These are phyloP conservation scores for Aselliscus stoliczkanus DNA, from an alignment of 2,797 vertebrate genomes.

Conservation along the genomic window DNA sequence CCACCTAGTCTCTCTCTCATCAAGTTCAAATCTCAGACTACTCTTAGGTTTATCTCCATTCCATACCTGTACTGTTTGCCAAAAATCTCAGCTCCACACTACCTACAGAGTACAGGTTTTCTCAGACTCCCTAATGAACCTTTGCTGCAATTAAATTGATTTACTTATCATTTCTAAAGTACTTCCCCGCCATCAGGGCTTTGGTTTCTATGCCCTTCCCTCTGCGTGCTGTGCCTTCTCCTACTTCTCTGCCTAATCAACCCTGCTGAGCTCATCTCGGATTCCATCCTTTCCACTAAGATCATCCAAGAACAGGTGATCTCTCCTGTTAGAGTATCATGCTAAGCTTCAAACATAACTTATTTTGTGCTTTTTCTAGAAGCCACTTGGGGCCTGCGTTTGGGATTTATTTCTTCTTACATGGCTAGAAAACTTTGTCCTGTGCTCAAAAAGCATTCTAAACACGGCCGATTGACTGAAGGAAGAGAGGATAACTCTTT, in stretches of 20 bases:
- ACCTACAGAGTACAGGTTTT: not conserved
- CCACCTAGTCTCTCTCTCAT: not conserved
- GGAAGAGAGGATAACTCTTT: not conserved
- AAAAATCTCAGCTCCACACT: not conserved
- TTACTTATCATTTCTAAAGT: not conserved
- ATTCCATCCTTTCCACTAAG: not conserved
- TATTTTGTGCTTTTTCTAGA: not conserved
- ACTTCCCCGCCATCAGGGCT: not conserved
- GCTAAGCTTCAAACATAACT: not conserved
- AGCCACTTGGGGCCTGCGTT: not conserved
- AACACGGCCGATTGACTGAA: not conserved
- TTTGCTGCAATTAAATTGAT: not conserved
- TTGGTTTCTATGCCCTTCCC: not conserved
- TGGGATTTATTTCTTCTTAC: not conserved
- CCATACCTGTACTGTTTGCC: not conserved
- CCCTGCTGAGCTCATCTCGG: not conserved
- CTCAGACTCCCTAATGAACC: not conserved
- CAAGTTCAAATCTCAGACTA: not conserved
- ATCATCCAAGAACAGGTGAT: not conserved
- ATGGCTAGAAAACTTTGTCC: not conserved
- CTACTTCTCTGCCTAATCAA: not conserved
- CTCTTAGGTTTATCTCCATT: not conserved
- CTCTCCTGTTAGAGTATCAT: not conserved
- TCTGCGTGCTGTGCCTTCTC: not conserved
- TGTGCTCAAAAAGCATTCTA: not conserved